Evolutionary conservation across 2,888 invertebrate genomes (phyloP), one percentile per base, ranked within the genome.

Genomic region (Junonia oenone): DNA sequence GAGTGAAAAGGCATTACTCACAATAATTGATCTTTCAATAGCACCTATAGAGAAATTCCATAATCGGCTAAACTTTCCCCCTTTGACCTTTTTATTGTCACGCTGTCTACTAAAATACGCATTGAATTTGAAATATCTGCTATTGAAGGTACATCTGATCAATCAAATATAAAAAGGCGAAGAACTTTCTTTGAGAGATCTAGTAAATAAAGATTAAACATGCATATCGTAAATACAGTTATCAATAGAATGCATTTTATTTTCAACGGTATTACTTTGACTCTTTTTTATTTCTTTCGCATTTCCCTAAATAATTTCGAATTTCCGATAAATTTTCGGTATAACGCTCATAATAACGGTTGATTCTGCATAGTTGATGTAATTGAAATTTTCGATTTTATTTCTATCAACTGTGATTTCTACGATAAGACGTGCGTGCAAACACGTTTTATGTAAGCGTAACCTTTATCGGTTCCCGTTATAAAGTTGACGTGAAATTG

Each of bases 31-130:
- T 47, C 51, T 51, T 53, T 56, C 49, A 47, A 59, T 58, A 57
- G 54, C 64, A 63, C 55, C 58, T 54, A 51, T 59, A 63, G 62
- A 63, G 55, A 67, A 72, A 73, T 66, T 72, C 66, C 73, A 75
- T 78, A 78, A 78, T 78, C 17, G 79, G 70, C 63, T 76, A 77
- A 78, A 83, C 84, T 84, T 83, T 85, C 81, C 80, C 76, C 8
- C 74, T 55, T 59, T 31, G 47, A 43, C 50, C 51, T 62, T 53
- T 51, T 55, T 51, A 40, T 29, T 46, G 49, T 51, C 48, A 51
- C 51, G 40, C 31, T 31, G 14, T 13, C 14, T n/a, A 13, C 46
- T n/a, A 45, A 9, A 38, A 37, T 51, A 46, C 22, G 19, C 33
- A 33, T 35, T 51, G 22, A 40, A 26, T 11, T 43, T 40, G n/a